Conservation (phyloP, 2,888 invertebrate genomes). For the Lapara coniferarum region DNA sequence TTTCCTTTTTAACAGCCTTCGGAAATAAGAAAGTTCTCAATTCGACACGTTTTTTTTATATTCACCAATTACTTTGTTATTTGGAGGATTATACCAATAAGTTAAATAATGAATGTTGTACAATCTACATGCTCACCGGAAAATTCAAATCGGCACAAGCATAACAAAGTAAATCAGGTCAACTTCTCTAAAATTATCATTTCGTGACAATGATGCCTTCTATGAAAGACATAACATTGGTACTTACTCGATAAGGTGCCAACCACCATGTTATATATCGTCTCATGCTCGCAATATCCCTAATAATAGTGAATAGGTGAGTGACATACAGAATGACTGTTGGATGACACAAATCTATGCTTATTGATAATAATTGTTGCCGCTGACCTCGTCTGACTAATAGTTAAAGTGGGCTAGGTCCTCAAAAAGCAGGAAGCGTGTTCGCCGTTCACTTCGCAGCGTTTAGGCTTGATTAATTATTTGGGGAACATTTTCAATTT, state of each 20-base stretch:
- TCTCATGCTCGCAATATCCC: neutral
- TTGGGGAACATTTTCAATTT: neutral
- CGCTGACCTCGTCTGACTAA: neutral
- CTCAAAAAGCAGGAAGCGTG: conserved; percentile 3
- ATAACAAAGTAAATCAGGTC: no score
- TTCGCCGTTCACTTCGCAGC: neutral
- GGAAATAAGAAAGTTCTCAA: no score
- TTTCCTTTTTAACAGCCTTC: no score
- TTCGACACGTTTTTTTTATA: no score
- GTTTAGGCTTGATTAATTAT: neutral
- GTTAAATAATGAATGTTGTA: no score
- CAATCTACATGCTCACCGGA: no score
- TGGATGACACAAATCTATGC: conserved; percentile 18
- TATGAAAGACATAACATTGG: no score
- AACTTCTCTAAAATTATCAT: no score
- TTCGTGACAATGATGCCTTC: no score
- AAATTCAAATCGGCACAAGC: no score
- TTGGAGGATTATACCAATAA: no score
- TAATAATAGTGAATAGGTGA: neutral
- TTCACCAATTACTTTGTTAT: no score
- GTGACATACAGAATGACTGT: neutral
- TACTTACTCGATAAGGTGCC: neutral
- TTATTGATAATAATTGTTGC: conserved; percentile 11
- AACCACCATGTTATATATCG: neutral
- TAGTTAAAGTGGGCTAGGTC: conserved; percentile 9